Conservation (phyloP, 64 coral and sea anemone genomes). For the Stichodactyla mertensii region DNA sequence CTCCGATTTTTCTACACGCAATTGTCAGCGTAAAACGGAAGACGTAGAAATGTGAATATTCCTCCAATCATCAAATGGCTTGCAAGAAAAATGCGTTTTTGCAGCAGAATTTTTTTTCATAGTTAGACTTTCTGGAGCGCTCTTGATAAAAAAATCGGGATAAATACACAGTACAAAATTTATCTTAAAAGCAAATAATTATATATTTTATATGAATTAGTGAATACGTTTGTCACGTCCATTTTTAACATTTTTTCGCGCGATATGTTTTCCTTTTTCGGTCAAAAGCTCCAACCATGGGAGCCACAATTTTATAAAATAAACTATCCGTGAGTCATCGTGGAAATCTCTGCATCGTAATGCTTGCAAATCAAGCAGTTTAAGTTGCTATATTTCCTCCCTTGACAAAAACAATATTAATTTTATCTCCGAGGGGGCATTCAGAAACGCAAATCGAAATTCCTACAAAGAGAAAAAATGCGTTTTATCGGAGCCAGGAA, state of each 20-base stretch:
- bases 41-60: too few relatives aligned
- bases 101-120: background rate
- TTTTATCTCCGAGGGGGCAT: background rate
- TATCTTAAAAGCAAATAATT: background rate
- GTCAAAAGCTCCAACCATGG: background rate
- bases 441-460: background rate
- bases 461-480: background rate
- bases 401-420: background rate
- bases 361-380: background rate
- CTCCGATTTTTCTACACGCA: too few relatives aligned
- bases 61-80: too few relatives aligned
- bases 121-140: background rate
- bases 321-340: background rate
- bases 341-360: background rate
- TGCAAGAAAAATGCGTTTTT: too few relatives aligned
- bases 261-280: background rate
- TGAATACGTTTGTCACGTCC: background rate
- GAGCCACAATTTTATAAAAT: background rate
- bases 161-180: background rate
- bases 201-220: background rate
- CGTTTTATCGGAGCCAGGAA: background rate
- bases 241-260: slow-evolving; percentile 2
- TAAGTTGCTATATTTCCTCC: background rate
- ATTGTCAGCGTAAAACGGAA: too few relatives aligned
- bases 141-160: background rate